phyloP scores from a whole-genome alignment of 2,797 vertebrate species.

The Coracias cyanogaster region DNA sequence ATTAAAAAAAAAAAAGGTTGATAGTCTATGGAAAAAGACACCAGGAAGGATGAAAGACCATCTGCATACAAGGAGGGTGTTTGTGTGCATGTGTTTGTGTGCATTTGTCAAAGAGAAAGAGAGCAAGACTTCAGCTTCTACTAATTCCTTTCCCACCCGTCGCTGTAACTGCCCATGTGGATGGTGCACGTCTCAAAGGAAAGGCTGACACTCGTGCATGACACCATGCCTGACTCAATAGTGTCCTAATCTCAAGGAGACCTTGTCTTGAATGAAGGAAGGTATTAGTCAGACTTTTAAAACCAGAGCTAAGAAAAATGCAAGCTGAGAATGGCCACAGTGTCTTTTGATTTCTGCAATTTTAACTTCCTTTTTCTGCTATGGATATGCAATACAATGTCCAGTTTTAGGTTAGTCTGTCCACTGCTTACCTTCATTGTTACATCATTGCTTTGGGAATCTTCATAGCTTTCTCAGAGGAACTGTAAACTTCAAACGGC shows the following conservation, averaged over 20 bases:
- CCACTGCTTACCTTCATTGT: not conserved
- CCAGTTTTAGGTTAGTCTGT: not conserved
- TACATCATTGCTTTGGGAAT: not conserved
- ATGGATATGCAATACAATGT: not conserved
- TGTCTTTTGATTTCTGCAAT: not conserved
- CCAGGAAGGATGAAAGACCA: not conserved
- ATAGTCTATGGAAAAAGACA: not conserved
- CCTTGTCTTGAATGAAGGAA: not conserved
- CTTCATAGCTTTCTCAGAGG: not conserved
- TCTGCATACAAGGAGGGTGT: fast-evolving
- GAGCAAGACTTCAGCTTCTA: not conserved
- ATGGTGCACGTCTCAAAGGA: not conserved
- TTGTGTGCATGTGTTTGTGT: not conserved
- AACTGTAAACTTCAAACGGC: not conserved
- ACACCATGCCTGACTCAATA: not conserved
- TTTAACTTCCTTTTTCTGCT: not conserved
- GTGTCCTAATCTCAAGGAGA: not conserved
- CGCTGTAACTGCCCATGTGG: not conserved
- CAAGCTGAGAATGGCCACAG: not conserved
- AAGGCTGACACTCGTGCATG: not conserved
- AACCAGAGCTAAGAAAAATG: not conserved
- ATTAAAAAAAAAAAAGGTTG: not conserved
- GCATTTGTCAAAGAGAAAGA: not conserved
- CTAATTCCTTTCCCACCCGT: not conserved
- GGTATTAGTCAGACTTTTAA: not conserved